Evolutionary conservation across 2,113 vertebrate genomes (phyloP).

Genomic region (Hippocampus mohnikei): DNA sequence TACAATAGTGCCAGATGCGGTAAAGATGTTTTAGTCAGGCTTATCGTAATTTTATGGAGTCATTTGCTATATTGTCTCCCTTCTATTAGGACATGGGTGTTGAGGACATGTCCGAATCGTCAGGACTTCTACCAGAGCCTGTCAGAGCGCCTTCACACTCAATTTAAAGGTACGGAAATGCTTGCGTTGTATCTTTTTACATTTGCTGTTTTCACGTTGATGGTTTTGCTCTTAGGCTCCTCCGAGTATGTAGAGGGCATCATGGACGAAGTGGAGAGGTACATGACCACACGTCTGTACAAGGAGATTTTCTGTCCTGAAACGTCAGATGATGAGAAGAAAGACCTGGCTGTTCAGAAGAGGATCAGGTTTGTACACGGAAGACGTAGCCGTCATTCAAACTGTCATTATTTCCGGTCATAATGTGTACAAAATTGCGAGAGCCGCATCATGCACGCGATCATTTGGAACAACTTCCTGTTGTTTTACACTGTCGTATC

Average conservation of each 20-base stretch:
- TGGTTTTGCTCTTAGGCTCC: slow-evolving; percentile 68
- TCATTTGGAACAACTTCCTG: background rate
- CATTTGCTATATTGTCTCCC: background rate
- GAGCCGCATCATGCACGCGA: background rate
- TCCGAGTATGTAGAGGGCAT: slow-evolving; percentile 84
- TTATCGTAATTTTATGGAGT: background rate
- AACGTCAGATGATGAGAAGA: slow-evolving; percentile 93
- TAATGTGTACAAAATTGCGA: background rate
- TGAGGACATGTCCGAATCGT: slow-evolving; percentile 91
- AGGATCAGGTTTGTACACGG: slow-evolving; percentile 82
- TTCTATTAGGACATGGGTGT: slow-evolving; percentile 72
- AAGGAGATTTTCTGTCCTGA: slow-evolving; percentile 94
- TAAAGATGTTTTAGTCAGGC: background rate
- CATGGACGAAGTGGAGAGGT: slow-evolving; percentile 95
- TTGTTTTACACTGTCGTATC: background rate
- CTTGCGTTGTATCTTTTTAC: background rate
- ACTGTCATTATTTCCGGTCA: background rate
- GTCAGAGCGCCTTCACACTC: slow-evolving; percentile 84
- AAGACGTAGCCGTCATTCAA: background rate
- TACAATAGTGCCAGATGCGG: background rate
- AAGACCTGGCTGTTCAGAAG: slow-evolving; percentile 88
- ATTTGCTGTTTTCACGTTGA: background rate
- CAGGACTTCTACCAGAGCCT: slow-evolving; percentile 97
- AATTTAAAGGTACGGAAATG: slow-evolving; percentile 84
- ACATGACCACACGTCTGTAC: slow-evolving; percentile 91